These are phyloP conservation scores for Antennarius striatus DNA, from an alignment of 2,113 vertebrate species.

Conservation along the genomic window DNA sequence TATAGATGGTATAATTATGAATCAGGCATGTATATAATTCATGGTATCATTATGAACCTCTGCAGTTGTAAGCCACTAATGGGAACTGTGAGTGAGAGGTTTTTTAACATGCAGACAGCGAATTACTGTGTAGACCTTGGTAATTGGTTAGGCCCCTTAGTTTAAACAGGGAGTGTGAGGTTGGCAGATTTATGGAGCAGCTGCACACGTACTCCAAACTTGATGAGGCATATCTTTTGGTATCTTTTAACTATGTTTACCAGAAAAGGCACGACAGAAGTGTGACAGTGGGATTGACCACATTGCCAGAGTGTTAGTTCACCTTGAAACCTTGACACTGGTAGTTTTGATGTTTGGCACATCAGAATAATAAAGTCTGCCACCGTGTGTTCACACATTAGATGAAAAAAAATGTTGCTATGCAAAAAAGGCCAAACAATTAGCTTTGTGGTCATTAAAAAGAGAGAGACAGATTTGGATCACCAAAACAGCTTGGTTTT, in stretches of 20 bases:
- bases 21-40: conserved; percentile 74
- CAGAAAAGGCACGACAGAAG: conserved; percentile 22
- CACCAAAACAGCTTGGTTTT: conserved; percentile 70
- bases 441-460: conserved; percentile 55
- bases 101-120: conserved; percentile 73
- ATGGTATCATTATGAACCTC: conserved; percentile 76
- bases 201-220: conserved; percentile 29
- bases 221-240: conserved; percentile 14
- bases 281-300: conserved; percentile 2
- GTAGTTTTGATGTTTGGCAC: neutral
- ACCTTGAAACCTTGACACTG: neutral
- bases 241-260: conserved; percentile 21
- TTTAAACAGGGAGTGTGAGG: conserved; percentile 53
- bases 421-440: conserved; percentile 60
- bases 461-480: conserved; percentile 24
- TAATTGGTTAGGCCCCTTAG: conserved; percentile 70
- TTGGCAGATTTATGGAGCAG: conserved; percentile 65
- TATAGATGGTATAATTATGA: conserved; percentile 71
- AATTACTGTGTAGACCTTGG: conserved; percentile 71
- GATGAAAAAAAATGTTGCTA: conserved; percentile 41
- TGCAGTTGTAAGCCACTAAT: conserved; percentile 73
- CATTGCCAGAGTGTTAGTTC: conserved; percentile 1
- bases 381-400: conserved; percentile 36
- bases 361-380: conserved; percentile 10
- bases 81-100: conserved; percentile 70